Evolutionary conservation across 2,113 vertebrate genomes (phyloP).

Genomic region (Rhea pennata): DNA sequence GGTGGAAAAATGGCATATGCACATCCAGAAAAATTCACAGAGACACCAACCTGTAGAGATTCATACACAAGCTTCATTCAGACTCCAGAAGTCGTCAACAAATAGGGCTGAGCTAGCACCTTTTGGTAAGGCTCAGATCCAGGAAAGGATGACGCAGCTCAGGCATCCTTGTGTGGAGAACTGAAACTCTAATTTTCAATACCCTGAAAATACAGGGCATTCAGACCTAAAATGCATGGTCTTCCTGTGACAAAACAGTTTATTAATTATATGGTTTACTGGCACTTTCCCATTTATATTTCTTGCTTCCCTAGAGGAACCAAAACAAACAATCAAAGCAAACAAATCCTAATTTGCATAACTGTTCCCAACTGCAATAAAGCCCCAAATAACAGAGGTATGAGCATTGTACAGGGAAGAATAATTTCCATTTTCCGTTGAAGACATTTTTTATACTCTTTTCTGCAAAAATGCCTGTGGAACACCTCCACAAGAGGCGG

Average conservation of each 20-base stretch:
- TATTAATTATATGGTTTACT: conserved; percentile 1
- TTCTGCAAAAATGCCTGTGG: background rate
- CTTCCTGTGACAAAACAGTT: background rate
- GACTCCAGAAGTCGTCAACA: background rate
- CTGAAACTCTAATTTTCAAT: background rate
- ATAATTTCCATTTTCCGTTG: background rate
- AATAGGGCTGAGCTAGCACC: background rate
- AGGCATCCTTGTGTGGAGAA: background rate
- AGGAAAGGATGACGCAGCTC: background rate
- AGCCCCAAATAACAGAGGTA: background rate
- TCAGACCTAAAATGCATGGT: background rate
- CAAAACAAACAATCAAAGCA: background rate
- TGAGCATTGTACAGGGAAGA: background rate
- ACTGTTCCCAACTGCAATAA: background rate
- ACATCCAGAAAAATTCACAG: background rate
- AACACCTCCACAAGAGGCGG: background rate
- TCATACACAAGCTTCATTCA: background rate
- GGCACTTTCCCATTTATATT: background rate
- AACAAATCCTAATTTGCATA: background rate
- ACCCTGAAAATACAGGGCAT: background rate
- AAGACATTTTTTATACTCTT: background rate
- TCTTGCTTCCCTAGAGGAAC: background rate
- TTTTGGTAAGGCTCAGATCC: background rate
- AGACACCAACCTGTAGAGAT: background rate
- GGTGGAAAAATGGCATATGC: background rate